Percentiles rank a stretch among this genome's conserved stretches.
Evolutionary conservation across 2,113 vertebrate species (phyloP).

Genomic region (Elaphurus davidianus): DNA sequence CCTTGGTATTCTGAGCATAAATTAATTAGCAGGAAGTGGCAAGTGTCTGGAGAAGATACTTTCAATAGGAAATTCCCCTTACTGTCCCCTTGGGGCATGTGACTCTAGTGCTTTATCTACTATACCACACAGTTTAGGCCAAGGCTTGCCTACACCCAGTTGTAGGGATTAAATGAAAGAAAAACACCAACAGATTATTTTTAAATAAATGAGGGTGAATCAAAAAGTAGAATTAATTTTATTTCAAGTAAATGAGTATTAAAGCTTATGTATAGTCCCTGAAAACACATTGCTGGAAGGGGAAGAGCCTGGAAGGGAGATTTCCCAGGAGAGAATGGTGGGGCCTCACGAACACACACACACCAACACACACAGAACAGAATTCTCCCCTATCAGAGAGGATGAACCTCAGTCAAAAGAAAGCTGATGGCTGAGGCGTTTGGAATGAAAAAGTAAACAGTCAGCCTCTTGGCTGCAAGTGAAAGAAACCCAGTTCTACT

Average conservation of each 20-base stretch:
- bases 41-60: neutral
- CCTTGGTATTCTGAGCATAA: neutral
- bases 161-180: neutral
- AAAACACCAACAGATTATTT: neutral
- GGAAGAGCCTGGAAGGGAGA: neutral
- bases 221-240: neutral
- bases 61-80: neutral
- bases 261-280: neutral
- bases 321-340: neutral
- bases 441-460: neutral
- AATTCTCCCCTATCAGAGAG: neutral
- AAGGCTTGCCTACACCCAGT: neutral
- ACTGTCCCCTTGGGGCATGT: neutral
- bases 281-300: neutral
- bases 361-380: neutral
- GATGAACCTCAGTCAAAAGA: neutral
- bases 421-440: neutral
- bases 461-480: neutral
- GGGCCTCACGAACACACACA: neutral
- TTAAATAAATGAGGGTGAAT: neutral
- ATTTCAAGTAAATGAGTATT: neutral
- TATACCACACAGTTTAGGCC: neutral
- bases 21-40: neutral
- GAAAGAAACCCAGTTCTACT: neutral
- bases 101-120: neutral